Evolutionary conservation across 1,140 invertebrate genomes (phyloP).

Genomic region (Bombus superbus): DNA sequence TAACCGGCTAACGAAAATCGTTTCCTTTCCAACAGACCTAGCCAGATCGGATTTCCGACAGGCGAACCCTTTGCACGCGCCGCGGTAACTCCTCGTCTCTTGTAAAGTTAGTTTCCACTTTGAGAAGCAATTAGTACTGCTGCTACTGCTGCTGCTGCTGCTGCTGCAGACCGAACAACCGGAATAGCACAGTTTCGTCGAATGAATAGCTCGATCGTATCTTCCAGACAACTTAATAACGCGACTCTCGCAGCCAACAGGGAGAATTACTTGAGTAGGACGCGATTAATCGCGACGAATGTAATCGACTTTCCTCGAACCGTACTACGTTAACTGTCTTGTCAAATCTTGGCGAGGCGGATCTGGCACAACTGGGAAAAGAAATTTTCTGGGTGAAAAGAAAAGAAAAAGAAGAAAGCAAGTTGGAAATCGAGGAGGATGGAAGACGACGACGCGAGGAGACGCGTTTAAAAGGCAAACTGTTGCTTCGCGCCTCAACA

Average conservation of each 20-base stretch:
- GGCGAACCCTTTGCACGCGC: conserved; percentile 8
- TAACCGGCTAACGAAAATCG: conserved; percentile 1
- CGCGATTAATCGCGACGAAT: conserved; percentile 16
- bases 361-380: background rate
- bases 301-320: background rate
- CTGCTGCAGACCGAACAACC: conserved; percentile 40
- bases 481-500: conserved; percentile 82
- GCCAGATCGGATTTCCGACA: background rate
- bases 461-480: conserved; percentile 76
- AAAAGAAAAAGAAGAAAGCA: background rate
- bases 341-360: background rate
- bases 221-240: conserved; percentile 71
- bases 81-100: conserved; percentile 1
- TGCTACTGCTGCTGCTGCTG: background rate
- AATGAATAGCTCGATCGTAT: conserved; percentile 77
- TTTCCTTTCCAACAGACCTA: background rate
- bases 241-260: conserved; percentile 9
- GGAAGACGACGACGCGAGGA: background rate
- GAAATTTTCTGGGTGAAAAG: background rate
- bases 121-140: conserved; percentile 67
- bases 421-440: conserved; percentile 1
- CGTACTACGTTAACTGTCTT: background rate
- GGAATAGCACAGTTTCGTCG: conserved; percentile 61
- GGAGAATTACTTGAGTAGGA: background rate
- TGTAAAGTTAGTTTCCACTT: conserved; percentile 36